Evolutionary conservation across 2,797 vertebrate genomes (phyloP), one percentile per base, ranked within the genome.

Genomic region (Hydrocynus forskahlii): DNA sequence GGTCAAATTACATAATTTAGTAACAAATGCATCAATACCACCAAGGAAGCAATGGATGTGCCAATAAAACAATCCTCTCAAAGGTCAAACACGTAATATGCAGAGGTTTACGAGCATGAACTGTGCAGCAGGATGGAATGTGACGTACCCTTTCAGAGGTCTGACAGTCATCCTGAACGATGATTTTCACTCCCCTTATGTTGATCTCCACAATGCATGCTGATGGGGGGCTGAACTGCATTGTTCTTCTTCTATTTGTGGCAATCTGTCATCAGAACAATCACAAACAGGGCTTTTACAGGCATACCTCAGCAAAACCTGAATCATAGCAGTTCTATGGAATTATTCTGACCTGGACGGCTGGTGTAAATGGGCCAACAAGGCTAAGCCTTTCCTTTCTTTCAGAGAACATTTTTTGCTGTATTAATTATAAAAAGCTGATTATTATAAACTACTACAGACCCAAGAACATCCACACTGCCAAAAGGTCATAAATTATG

Each of bases 151-250:
- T 92, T 54, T 93, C 91, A 0, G 95, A 94, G 59, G 96, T 95
- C 3, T 88, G 92, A 82, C 95, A 93, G 86, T 95, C 94, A 86
- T 97, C 96, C 7, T 95, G 93, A 76, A 95, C 93, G 0, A 90
- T 95, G 83, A 99, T 95, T 88, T 97, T 98, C 90, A 99, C 93
- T 1, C 97, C 97, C 79, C 94, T 95, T 83, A 97, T 92, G 19
- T 94, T 97, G 90, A 99, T 95, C 86, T 99, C 97, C 70, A 99
- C 91, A 83, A 97, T 94, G 76, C 97, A 99, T 76, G 94, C 91
- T 10, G 96, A 94, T 0, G 97, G 96, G 2, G 96, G 96, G 23
- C 94, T 92, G 82, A 96, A 91, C 82, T 97, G 96, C 59, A 96
- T 95, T 0, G 95, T 95, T 81, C 96, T 95, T 85, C 96, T 95